phyloP scores from a whole-genome alignment of 1,140 invertebrate species.

The Leptinotarsa lineolata region DNA sequence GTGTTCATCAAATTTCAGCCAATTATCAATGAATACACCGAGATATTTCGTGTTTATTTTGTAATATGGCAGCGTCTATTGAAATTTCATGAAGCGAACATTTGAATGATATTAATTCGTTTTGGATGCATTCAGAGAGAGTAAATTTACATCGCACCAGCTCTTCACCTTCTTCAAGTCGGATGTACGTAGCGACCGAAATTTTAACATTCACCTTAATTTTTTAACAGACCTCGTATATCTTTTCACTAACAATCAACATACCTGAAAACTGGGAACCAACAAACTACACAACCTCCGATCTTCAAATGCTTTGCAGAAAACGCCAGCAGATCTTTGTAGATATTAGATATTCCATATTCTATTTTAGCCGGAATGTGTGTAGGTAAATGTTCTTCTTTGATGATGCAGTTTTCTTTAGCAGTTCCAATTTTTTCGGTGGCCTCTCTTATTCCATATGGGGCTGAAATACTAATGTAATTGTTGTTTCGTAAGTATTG shows the following conservation, averaged over 20 bases:
- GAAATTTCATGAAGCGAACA: no score
- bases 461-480: conserved; percentile 67
- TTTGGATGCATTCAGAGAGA: no score
- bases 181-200: no score
- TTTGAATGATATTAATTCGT: no score
- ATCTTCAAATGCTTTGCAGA: conserved; percentile 75
- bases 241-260: background rate
- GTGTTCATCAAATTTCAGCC: no score
- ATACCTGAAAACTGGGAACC: conserved; percentile 87
- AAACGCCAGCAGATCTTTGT: conserved; percentile 82
- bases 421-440: conserved; percentile 81
- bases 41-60: no score
- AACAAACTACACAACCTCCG: conserved; percentile 83
- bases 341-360: conserved; percentile 81
- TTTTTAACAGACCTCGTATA: no score
- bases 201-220: no score
- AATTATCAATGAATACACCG: no score
- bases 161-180: no score
- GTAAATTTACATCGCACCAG: no score
- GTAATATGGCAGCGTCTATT: no score
- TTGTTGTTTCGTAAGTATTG: background rate
- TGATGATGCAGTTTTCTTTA: conserved; percentile 63
- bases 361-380: conserved; percentile 88
- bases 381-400: conserved; percentile 65
- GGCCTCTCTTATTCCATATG: conserved; percentile 93